Percentiles rank a stretch among this genome's conserved stretches.
Evolutionary conservation across 2,888 invertebrate species (phyloP).

Genomic region (Pseudococcus jackbeardsleyi): DNA sequence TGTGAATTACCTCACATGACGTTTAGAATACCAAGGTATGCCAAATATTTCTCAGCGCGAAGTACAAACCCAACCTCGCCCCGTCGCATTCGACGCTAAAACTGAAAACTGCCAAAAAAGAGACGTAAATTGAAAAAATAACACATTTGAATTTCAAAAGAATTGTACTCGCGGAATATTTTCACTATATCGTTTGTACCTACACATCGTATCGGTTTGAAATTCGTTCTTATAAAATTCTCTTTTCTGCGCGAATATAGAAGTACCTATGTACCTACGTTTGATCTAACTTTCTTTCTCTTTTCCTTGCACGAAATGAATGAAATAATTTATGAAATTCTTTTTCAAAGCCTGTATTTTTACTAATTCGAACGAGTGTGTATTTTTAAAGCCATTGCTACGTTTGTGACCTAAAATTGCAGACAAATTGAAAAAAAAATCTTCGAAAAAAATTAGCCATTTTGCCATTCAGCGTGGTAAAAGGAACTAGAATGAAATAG

Average conservation of each 20-base stretch:
- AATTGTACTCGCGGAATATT: conserved; percentile 2
- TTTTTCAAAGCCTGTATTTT: neutral
- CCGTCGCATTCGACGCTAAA: neutral
- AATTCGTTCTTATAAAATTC: neutral
- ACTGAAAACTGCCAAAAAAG: conserved; percentile 29
- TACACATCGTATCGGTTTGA: neutral
- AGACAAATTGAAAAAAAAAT: neutral
- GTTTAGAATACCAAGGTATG: conserved; percentile 3
- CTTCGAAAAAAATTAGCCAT: neutral
- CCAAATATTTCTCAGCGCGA: neutral
- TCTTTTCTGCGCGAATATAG: neutral
- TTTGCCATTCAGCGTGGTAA: neutral
- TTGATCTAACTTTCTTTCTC: neutral
- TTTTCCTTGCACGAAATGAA: neutral
- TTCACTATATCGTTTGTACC: neutral
- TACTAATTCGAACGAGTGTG: neutral
- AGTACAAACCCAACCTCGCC: neutral
- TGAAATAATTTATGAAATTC: neutral
- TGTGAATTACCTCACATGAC: conserved; percentile 14
- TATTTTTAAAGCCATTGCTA: neutral
- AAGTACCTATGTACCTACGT: neutral
- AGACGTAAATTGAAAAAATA: conserved; percentile 32
- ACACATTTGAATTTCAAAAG: conserved; percentile 28
- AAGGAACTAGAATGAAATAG: neutral
- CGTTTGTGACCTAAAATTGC: neutral